Evolutionary conservation across 53 echinoderm and acorn worm genomes (phyloP), one percentile per base, ranked within the genome.

Genomic region (Antedon mediterranea): DNA sequence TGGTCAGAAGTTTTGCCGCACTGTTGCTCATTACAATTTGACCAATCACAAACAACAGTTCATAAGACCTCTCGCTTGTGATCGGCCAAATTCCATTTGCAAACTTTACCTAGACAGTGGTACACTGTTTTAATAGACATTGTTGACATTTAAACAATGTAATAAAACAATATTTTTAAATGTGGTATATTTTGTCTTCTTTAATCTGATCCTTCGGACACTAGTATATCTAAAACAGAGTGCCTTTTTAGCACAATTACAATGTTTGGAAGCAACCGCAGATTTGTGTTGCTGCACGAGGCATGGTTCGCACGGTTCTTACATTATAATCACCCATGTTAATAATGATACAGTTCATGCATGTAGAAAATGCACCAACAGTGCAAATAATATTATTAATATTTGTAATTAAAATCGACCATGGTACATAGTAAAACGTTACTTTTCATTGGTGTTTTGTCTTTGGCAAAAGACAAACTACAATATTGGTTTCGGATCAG

Each of bases 321-420:
- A 57, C 57, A 57, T 57, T 57, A 57, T 57, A 57, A 57, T 57
- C 57, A 57, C 57, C 57, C 57, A 57, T 57, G 57, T 57, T 57
- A 57, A 57, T 57, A 57, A 57, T n/a, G n/a, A n/a, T 57, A 57
- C 14, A 57, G 9, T 57, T 41, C 13, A 57, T 57, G 57, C 23
- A 57, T 57, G 20, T 57, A 57, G 57, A 1, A 13, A 15, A 57
- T 57, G 14, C 57, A 57, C 57, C 18, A 57, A 18, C 23, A 57
- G 7, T 57, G 57, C 20, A 23, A 57, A 18, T 6, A 2, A 57
- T 11, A 57, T 8, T 57, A 57, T 57, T 6, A 57, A 18, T 57
- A 57, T 57, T 57, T 57, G 20, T 57, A 57, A 57, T 57, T 26
- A 57, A 57, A 57, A 57, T 23, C 20, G 57, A 15, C 57, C 20